Conservation (phyloP, 1,140 invertebrate genomes). For the Calliphora vicina region DNA sequence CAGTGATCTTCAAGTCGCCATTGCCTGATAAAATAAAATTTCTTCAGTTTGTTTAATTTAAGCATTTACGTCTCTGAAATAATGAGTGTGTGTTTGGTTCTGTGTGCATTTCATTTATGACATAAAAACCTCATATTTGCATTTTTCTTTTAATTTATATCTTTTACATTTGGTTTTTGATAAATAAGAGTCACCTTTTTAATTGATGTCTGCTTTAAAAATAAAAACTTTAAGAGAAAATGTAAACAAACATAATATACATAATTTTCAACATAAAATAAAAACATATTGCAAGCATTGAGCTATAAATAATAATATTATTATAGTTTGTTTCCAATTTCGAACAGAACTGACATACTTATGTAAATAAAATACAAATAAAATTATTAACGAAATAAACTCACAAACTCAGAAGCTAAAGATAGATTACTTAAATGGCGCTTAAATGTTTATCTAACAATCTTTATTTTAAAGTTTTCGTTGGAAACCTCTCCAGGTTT, state of each 20-base stretch:
- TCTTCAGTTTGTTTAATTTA: background rate
- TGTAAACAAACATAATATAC: background rate
- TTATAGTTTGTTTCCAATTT: too few relatives aligned
- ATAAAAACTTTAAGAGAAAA: background rate
- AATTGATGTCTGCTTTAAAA: background rate
- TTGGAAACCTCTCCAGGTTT: background rate
- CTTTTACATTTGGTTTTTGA: background rate
- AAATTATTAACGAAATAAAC: background rate
- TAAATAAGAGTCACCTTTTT: background rate
- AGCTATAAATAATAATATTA: too few relatives aligned
- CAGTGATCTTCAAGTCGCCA: background rate
- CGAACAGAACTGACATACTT: too few relatives aligned
- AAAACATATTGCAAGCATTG: too few relatives aligned
- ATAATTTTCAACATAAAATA: background rate
- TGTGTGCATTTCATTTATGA: background rate
- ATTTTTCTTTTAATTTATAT: background rate
- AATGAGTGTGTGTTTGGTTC: background rate
- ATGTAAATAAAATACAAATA: background rate
- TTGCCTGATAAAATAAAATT: background rate
- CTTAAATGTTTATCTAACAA: background rate
- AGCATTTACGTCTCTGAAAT: background rate
- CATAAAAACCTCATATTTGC: slow-evolving; percentile 1
- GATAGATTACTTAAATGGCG: background rate
- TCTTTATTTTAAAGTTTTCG: background rate
- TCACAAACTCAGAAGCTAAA: too few relatives aligned